Evolutionary conservation across 2,113 vertebrate genomes (phyloP), one percentile per base, ranked within the genome.

Genomic region (Talpa occidentalis): DNA sequence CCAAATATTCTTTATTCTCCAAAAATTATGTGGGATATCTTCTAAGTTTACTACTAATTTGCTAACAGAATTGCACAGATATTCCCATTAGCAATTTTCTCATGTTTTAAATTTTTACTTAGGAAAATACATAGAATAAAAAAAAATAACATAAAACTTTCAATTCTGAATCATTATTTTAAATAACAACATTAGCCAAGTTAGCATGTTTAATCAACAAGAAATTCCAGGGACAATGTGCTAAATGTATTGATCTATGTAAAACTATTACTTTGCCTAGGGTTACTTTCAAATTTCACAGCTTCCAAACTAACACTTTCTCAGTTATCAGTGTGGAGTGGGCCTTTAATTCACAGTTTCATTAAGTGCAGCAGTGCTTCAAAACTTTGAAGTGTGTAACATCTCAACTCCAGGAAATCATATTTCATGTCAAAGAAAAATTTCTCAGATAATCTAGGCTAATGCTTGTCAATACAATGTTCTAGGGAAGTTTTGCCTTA

Each of bases 401-500:
- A 82, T 54, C 73, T 81, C 62, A 87, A 76, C 30, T 79, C 44
- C 14, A 73, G 67, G 69, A 94, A 93, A 90, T 64, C 84, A 72
- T 42, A 70, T 81, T 93, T 87, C 67, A 92, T 17, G 42, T 96
- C 76, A 78, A 90, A 92, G 70, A 89, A 88, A 87, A 21, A 74
- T 56, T 80, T 87, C 66, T 78, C 62, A 88, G 80, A 60, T 85
- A 89, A 79, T 47, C 30, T 44, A 80, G 77, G 49, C 79, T 95
- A 94, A 85, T 82, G 73, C 77, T 78, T 92, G 76, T 78, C 85
- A 88, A 84, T 60, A 84, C 42, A 60, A 19, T n/a, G 74, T 90
- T 93, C 95, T 49, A 73, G 92, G 94, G 81, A 89, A 92, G 82
- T 78, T 89, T 19, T 76, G 66, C 96, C 85, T 86, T 24, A 4